Evolutionary conservation across 2,113 vertebrate genomes (phyloP).

Genomic region (Nycticryphes semicollaris): DNA sequence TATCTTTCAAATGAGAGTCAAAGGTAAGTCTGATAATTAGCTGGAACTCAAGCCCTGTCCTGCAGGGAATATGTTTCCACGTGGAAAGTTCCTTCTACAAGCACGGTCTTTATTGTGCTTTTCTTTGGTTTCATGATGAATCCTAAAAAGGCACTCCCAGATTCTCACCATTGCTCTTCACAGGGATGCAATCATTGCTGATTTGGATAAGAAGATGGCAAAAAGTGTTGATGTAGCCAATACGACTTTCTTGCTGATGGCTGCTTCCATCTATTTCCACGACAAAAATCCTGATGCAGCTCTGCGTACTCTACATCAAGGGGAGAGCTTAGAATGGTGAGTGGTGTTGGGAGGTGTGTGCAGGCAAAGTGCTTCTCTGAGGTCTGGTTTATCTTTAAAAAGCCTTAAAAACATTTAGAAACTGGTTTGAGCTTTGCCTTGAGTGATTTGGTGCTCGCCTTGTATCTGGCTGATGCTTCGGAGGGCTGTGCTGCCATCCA

Average conservation of each 20-base stretch:
- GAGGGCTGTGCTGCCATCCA: too few relatives aligned
- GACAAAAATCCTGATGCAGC: slow-evolving; percentile 86
- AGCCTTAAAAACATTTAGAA: background rate
- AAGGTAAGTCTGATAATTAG: slow-evolving; percentile 67
- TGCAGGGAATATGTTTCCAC: accelerated
- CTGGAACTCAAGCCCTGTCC: accelerated
- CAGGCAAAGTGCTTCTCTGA: background rate
- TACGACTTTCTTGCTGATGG: slow-evolving; percentile 91
- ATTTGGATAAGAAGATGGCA: slow-evolving; percentile 91
- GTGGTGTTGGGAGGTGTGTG: background rate
- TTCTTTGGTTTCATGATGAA: background rate
- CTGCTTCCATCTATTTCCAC: slow-evolving; percentile 88
- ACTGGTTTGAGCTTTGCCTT: background rate
- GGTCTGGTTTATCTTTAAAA: background rate
- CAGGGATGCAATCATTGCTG: slow-evolving; percentile 85
- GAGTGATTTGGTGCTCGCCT: background rate
- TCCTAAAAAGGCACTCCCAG: accelerated
- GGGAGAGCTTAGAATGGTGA: slow-evolving; percentile 93
- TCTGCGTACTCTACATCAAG: slow-evolving; percentile 88
- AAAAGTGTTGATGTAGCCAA: slow-evolving; percentile 88
- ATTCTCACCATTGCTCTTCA: accelerated
- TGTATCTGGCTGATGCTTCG: too few relatives aligned
- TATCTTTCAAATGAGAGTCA: slow-evolving; percentile 85
- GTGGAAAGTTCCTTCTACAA: accelerated
- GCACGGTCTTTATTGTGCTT: accelerated